A percentile compares a stretch with the other conserved stretches of the same genome.
phyloP scores from a whole-genome alignment of 2,888 invertebrate species.

The Cerceris rybyensis region DNA sequence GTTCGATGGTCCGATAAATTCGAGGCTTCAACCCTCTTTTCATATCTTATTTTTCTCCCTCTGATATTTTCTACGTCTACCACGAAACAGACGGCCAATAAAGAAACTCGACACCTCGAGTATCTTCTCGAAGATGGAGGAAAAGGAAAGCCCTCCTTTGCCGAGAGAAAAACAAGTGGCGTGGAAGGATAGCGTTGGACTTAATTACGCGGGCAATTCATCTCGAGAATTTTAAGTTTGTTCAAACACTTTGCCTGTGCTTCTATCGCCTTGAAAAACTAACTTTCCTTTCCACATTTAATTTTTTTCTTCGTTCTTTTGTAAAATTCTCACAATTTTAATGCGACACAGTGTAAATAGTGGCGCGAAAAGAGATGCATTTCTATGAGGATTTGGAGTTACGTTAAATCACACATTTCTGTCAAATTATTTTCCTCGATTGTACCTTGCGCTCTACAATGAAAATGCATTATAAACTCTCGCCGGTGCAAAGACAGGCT shows the following conservation, averaged over 20 bases:
- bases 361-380: no score
- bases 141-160: constrained; percentile 22
- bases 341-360: no score
- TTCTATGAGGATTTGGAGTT: no score
- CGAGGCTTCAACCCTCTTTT: no score
- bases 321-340: no score
- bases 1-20: no score
- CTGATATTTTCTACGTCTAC: neutral
- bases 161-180: constrained; percentile 37
- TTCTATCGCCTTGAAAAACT: neutral
- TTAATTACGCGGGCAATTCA: constrained; percentile 57
- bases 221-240: neutral
- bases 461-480: neutral
- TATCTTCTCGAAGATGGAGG: neutral
- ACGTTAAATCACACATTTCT: no score
- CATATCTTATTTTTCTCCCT: no score
- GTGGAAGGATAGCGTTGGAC: constrained; percentile 19
- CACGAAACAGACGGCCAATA: constrained; percentile 34
- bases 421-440: no score
- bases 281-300: no score
- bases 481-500: neutral
- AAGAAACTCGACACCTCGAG: constrained; percentile 31
- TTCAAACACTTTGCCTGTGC: neutral
- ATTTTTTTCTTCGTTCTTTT: no score
- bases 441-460: neutral